Evolutionary conservation across 35 echinoderm and acorn worm genomes (phyloP).

Genomic region (Lytechinus pictus): DNA sequence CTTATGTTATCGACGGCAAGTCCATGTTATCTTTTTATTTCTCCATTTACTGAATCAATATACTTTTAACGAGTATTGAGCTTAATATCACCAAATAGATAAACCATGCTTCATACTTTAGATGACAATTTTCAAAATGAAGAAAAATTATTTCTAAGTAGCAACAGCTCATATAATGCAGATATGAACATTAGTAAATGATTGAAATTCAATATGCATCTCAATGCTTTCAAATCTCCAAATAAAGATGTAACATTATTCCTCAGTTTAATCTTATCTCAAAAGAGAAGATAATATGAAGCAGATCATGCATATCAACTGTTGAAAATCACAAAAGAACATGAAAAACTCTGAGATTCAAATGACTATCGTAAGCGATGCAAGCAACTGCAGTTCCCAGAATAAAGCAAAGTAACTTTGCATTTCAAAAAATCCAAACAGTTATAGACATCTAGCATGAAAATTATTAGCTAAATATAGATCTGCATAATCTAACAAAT

Average conservation of each 20-base stretch:
- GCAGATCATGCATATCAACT: background rate
- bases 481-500: too few species aligned
- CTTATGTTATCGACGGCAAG: too few species aligned
- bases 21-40: too few species aligned
- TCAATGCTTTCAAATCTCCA: background rate
- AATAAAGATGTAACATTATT: too few species aligned
- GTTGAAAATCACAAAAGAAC: background rate
- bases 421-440: background rate
- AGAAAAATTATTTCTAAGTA: background rate
- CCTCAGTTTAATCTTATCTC: background rate
- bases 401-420: background rate
- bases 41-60: too few species aligned
- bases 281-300: background rate
- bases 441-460: background rate
- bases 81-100: background rate
- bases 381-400: background rate
- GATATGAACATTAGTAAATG: background rate
- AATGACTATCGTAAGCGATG: background rate
- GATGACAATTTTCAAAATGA: background rate
- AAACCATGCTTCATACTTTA: background rate
- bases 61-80: background rate
- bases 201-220: too few species aligned
- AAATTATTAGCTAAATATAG: too few species aligned
- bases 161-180: background rate
- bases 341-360: background rate